Conservation (phyloP, 1,140 invertebrate species). For the Cherax destructor region DNA sequence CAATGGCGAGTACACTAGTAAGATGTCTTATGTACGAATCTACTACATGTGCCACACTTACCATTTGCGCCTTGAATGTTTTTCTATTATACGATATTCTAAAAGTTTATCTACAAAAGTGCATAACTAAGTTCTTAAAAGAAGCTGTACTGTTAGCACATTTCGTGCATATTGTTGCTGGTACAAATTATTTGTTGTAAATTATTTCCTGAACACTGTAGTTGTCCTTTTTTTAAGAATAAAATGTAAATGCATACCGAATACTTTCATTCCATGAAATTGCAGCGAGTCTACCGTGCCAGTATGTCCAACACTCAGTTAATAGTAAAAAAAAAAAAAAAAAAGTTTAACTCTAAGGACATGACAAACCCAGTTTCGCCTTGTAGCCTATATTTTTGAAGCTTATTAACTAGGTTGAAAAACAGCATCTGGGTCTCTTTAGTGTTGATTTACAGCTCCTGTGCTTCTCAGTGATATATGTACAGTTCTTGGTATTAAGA, state of each 20-base stretch:
- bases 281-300: too few species aligned
- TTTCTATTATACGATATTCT: neutral
- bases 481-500: too few species aligned
- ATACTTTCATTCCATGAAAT: too few species aligned
- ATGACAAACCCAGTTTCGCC: too few species aligned
- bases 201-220: conserved; percentile 25
- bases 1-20: neutral
- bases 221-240: conserved; percentile 16
- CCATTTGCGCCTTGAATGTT: neutral
- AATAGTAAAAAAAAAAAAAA: too few species aligned
- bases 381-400: too few species aligned
- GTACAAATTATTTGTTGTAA: conserved; percentile 43
- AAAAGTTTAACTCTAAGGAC: too few species aligned
- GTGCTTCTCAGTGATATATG: too few species aligned
- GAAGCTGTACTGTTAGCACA: neutral
- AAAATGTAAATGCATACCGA: neutral
- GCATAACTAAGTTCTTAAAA: neutral
- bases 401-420: too few species aligned
- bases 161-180: conserved; percentile 4
- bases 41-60: neutral
- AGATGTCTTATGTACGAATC: neutral
- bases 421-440: too few species aligned
- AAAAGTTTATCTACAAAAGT: neutral
- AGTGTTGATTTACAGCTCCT: too few species aligned
- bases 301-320: too few species aligned